phyloP scores from a whole-genome alignment of 1,140 invertebrate species.

The Amphibalanus amphitrite region DNA sequence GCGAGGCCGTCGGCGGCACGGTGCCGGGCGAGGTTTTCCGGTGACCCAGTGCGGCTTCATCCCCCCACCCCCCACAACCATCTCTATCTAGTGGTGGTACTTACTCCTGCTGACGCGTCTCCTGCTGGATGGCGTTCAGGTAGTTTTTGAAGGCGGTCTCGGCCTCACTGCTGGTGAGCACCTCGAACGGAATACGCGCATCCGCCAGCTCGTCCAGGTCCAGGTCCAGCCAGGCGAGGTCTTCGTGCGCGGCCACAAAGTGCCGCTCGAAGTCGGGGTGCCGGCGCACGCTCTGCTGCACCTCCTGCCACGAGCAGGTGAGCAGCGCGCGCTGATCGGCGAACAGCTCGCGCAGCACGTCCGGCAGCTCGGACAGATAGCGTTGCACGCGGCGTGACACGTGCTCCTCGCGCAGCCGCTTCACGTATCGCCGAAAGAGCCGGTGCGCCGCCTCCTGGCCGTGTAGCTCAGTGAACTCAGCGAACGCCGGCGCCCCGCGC shows the following conservation, averaged over 20 bases:
- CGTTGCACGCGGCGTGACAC: constrained; percentile 57
- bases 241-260: constrained; percentile 67
- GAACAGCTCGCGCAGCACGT: constrained; percentile 61
- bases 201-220: constrained; percentile 21
- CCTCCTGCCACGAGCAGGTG: constrained; percentile 64
- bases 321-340: constrained; percentile 55
- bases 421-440: constrained; percentile 61
- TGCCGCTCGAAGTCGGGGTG: constrained; percentile 78
- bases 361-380: constrained; percentile 61
- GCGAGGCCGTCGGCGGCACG: too few relatives aligned
- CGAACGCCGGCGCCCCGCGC: constrained; percentile 68
- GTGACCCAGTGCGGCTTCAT: background rate
- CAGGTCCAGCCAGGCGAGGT: constrained; percentile 43
- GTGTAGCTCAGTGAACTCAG: constrained; percentile 68
- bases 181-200: constrained; percentile 68
- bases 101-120: background rate
- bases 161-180: constrained; percentile 73
- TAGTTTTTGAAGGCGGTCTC: constrained; percentile 82
- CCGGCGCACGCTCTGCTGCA: constrained; percentile 60
- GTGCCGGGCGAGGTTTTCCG: too few relatives aligned
- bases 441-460: constrained; percentile 65
- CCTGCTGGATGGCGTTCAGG: constrained; percentile 60
- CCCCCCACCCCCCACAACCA: too few relatives aligned
- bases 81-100: background rate
- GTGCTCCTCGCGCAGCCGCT: constrained; percentile 69